These are phyloP conservation scores for Ataeniobius toweri DNA, from an alignment of 2,797 vertebrate species.

Conservation along the genomic window DNA sequence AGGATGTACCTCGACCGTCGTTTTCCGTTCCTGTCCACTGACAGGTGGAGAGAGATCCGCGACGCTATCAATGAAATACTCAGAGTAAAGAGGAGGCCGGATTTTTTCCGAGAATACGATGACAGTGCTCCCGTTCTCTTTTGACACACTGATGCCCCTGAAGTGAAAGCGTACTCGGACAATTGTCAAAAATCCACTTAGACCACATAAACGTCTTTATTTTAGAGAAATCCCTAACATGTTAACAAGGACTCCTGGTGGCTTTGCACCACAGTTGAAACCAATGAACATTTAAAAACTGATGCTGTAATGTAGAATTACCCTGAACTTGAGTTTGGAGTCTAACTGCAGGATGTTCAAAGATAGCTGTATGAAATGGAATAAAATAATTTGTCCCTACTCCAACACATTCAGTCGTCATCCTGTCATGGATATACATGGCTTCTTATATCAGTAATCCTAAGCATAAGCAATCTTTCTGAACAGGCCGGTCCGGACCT, in stretches of 20 bases:
- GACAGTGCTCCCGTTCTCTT: slow-evolving; percentile 36
- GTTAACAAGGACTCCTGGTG: slow-evolving; percentile 22
- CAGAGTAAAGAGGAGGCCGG: slow-evolving; percentile 69
- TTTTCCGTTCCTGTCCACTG: slow-evolving; percentile 64
- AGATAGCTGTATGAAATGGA: slow-evolving; percentile 43
- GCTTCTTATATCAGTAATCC: slow-evolving; percentile 39
- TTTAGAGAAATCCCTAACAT: slow-evolving; percentile 23
- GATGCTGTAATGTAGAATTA: slow-evolving; percentile 36
- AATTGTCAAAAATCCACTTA: slow-evolving; percentile 59
- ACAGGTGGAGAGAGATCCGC: slow-evolving; percentile 74
- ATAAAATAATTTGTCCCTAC: slow-evolving; percentile 47
- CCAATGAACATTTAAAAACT: slow-evolving; percentile 4
- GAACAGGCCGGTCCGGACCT: slow-evolving; percentile 75
- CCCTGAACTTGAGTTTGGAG: slow-evolving; percentile 22
- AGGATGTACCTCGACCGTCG: slow-evolving; percentile 70
- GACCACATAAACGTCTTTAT: slow-evolving; percentile 19
- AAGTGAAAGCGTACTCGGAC: slow-evolving; percentile 67
- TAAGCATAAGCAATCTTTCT: slow-evolving; percentile 69
- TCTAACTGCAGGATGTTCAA: slow-evolving; percentile 34
- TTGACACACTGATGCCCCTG: slow-evolving; percentile 40
- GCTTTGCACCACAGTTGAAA: slow-evolving; percentile 18
- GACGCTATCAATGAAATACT: slow-evolving; percentile 77
- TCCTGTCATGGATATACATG: slow-evolving; percentile 36
- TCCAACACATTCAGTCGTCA: slow-evolving; percentile 14
- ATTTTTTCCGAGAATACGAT: slow-evolving; percentile 68